Evolutionary conservation across 2,888 invertebrate species (phyloP).

Genomic region (Melolontha melolontha): DNA sequence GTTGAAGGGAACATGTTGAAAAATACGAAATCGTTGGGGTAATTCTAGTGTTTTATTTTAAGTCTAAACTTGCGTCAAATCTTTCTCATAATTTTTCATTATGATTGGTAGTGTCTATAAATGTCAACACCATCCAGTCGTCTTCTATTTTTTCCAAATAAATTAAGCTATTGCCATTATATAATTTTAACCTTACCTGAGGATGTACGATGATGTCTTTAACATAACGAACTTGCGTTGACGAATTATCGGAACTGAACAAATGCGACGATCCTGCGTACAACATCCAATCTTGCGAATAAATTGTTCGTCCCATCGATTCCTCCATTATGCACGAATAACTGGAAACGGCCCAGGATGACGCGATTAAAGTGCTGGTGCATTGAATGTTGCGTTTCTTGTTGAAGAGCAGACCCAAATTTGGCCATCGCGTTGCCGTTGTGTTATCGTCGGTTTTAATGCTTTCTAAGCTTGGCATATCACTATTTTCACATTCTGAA

Average conservation of each 20-base stretch:
- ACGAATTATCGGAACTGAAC: constrained; percentile 58
- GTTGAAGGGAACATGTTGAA: too few species aligned
- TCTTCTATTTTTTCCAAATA: too few species aligned
- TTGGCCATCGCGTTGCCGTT: constrained; percentile 70
- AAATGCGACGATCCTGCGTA: constrained; percentile 62
- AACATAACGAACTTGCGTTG: constrained; percentile 60
- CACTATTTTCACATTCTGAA: constrained; percentile 64
- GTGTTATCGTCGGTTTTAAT: constrained; percentile 62
- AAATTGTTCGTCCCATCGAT: constrained; percentile 17
- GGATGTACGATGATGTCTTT: constrained; percentile 69
- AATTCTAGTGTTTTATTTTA: too few species aligned
- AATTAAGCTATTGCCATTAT: too few species aligned
- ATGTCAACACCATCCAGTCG: too few species aligned
- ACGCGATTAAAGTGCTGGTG: constrained; percentile 66
- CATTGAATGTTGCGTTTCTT: constrained; percentile 65
- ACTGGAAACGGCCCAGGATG: constrained; percentile 67
- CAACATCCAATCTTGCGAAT: constrained; percentile 57
- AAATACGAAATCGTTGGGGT: too few species aligned
- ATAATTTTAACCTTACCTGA: constrained; percentile 66
- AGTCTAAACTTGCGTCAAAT: too few species aligned
- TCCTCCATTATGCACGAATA: constrained; percentile 64
- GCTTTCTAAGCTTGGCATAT: constrained; percentile 58
- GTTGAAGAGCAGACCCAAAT: constrained; percentile 68
- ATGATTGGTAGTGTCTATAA: too few species aligned
- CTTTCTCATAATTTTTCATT: too few species aligned